A percentile compares a stretch with the other conserved stretches of the same genome.
phyloP scores from a whole-genome alignment of 2,113 vertebrate genomes.

The Strigops habroptila region DNA sequence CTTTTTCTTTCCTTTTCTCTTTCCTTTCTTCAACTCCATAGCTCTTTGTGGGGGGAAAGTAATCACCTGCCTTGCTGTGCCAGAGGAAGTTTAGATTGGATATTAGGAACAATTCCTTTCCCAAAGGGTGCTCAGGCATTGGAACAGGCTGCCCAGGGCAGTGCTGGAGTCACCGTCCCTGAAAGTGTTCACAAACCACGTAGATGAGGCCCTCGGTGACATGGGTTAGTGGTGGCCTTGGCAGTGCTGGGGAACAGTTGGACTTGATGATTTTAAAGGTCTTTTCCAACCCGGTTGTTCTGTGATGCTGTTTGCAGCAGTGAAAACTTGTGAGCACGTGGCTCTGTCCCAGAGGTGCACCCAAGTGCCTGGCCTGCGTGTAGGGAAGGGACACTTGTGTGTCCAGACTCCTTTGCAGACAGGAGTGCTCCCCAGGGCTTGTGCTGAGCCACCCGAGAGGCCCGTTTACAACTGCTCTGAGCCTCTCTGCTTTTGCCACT shows the following conservation, averaged over 20 bases:
- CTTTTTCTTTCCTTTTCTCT: neutral
- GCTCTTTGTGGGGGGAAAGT: accelerated
- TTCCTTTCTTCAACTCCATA: neutral
- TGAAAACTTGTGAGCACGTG: neutral
- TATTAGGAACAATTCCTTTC: neutral
- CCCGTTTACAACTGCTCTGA: neutral
- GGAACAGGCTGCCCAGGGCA: neutral
- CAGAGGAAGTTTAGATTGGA: neutral
- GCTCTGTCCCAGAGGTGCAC: neutral
- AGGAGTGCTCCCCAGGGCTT: neutral
- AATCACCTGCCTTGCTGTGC: neutral
- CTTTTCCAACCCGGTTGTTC: neutral
- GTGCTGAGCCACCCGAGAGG: neutral
- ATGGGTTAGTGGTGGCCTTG: neutral
- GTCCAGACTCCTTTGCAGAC: neutral
- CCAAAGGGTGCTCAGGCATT: neutral
- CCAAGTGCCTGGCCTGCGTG: neutral
- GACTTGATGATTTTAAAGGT: neutral
- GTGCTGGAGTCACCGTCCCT: neutral
- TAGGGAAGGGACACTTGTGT: neutral
- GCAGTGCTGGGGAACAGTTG: neutral
- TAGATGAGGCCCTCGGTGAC: neutral
- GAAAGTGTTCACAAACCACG: neutral
- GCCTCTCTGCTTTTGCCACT: neutral
- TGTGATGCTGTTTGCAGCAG: neutral